Base-by-base conservation (phyloP, 2,888 invertebrate genomes). In the Lacanobia oleracea region DNA sequence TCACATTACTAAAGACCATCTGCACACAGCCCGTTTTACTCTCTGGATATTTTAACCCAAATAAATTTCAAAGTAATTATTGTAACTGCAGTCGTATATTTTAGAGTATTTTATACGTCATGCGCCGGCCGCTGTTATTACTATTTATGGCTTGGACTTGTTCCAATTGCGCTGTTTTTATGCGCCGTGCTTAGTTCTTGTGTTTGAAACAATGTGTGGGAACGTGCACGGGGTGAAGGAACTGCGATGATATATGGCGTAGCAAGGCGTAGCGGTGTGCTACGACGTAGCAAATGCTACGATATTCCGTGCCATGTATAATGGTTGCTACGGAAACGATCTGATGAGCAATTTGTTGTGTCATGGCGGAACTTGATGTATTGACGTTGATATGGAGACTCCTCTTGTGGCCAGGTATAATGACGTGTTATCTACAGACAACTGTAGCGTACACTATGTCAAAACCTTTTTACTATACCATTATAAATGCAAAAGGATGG, bases 211-310 rank as follows among this genome's bases (percentile, higher is more conserved):
- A 60, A 59, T 33, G 63, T 79, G 60, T 45, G 60, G 62, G 9
- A 48, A 65, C 62, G 64, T 67, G 78, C 63, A 67, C 50, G 18
- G 21, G 78, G 66, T 82, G 51, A 65, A 64, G 33, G 63, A 77
- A 71, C 78, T 63, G 54, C 33, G 53, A 77, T 77, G 72, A 77
- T 70, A 62, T 77, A 79, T 56, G 71, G 82, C 72, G 79, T 77
- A 77, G 82, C 67, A 61, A 60, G 66, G 82, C 60, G 67, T 77
- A 67, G 81, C 61, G 51, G 65, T 57, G 69, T 69, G 65, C 78
- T 82, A 70, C 82, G 61, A 27, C 40, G 51, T 69, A 70, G 57
- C 77, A 56, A 81, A 59, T 37, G 63, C 82, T 77, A 82, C 78
- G 82, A 54, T 43, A 60, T 59, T 48, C 57, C 50, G 18, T 21